Evolutionary conservation across 2,113 vertebrate genomes (phyloP), one percentile per base, ranked within the genome.

Genomic region (Actinemys pallida): DNA sequence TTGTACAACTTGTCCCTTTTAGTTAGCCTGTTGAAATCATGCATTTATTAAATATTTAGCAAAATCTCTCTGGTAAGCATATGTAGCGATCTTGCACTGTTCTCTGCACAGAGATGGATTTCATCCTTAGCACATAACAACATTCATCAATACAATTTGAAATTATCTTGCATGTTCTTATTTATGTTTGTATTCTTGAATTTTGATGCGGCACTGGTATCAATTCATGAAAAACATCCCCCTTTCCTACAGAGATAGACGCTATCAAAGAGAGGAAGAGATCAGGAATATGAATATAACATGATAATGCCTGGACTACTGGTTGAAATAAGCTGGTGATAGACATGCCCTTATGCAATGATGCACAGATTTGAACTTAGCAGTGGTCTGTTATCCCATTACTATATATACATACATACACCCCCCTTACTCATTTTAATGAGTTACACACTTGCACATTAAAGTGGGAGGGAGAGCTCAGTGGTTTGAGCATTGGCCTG

Each of bases 341-440:
- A 84, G 75, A 84, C 84, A 3, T 94, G 89, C 72, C 81, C 39
- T 93, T 92, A 84, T 54, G 95, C 91, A 89, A 85, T 1, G 88
- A 91, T 83, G 89, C 88, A 90, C 31, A 90, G 83, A 97, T 97
- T 72, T 69, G 82, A 91, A 75, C 62, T 95, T 90, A 95, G 92
- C 72, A 94, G 89, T 96, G 96, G 93, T 97, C 98, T 97, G 93
- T 98, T 97, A 96, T 96, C 92, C 92, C 54, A 47, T 91, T 91
- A 91, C 92, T 84, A 87, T 89, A 97, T 94, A 93, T 84, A 90
- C 81, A 86, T 10, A n/a, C 17, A 10, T 19, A 9, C n/a, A 69
- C 6, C 10, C n/a, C n/a, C 19, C 65, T 72, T 72, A 39, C 10
- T 72, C 65, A 72, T 39, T 72, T 72, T 22, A 72, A 72, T 72